Percentiles rank a stretch among this genome's conserved stretches.
Evolutionary conservation across 2,888 invertebrate species (phyloP).

Genomic region (Flabesymbios commensalis): DNA sequence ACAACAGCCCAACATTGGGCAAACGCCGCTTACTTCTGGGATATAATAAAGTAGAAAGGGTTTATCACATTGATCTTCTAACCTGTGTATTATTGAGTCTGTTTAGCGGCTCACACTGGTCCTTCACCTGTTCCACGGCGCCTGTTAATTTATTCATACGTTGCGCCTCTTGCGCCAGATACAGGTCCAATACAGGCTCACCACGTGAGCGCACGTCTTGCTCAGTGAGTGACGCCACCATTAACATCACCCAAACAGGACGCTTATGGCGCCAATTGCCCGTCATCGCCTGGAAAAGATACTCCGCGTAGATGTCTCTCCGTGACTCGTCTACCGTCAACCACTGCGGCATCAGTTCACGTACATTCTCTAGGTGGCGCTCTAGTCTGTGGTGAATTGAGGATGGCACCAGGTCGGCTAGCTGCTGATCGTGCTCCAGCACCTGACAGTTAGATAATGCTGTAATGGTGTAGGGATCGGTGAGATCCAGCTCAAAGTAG

Average conservation of each 20-base stretch:
- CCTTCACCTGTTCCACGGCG: conserved; percentile 65
- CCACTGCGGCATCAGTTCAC: conserved; percentile 61
- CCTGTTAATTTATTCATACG: conserved; percentile 62
- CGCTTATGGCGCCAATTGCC: conserved; percentile 66
- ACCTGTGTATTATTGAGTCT: conserved; percentile 65
- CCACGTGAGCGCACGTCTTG: conserved; percentile 62
- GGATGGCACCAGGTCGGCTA: conserved; percentile 59
- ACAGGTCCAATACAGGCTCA: conserved; percentile 66
- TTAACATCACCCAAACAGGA: conserved; percentile 67
- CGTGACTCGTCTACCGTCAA: conserved; percentile 39
- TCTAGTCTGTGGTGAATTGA: conserved; percentile 62
- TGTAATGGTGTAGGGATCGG: conserved; percentile 63
- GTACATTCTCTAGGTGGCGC: conserved; percentile 63
- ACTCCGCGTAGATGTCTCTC: conserved; percentile 63
- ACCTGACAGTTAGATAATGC: conserved; percentile 64
- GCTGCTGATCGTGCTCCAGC: conserved; percentile 58
- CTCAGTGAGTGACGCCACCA: conserved; percentile 66
- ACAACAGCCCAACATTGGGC: too few relatives aligned
- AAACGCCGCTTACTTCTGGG: too few relatives aligned
- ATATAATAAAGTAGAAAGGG: too few relatives aligned
- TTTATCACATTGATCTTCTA: too few relatives aligned
- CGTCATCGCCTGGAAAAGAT: conserved; percentile 63
- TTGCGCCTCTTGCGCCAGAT: conserved; percentile 65
- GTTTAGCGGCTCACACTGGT: conserved; percentile 67
- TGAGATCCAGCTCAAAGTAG: conserved; percentile 66